Evolutionary conservation across 2,888 invertebrate species (phyloP), one percentile per base, ranked within the genome.

Genomic region (Zeuzera pyrina): DNA sequence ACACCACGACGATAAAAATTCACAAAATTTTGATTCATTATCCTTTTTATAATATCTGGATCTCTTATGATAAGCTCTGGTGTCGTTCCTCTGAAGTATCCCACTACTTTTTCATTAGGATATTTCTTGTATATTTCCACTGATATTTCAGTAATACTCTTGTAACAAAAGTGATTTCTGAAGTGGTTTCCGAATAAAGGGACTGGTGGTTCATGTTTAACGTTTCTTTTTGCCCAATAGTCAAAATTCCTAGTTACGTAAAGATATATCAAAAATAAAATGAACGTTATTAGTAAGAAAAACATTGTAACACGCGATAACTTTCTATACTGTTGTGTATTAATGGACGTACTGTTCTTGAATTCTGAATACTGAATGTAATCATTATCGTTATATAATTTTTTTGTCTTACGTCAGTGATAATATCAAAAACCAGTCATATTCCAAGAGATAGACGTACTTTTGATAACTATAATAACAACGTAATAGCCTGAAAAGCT

Each of bases 21-120:
- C n/a, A 46, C 41, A 22, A 73, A 74, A 31, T 32, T 28, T 2
- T 54, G 45, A 32, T 30, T 67, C 14, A 77, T 35, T 27, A 77
- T 61, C 10, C 43, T 34, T 31, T 49, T 64, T 0, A 48, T 55
- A 12, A 77, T 44, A 2, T 71, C 67, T 2, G 63, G 52, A 36
- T 77, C 76, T 13, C 64, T 53, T 3, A 77, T 44, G 5, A 76
- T 38, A 7, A 77, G 47, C 23, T 62, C 65, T 2, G 77, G 73
- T 0, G 52, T 59, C 0, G 47, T 39, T 6, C 69, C 71, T 37
- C 57, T 52, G 36, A 55, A 76, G 31, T 61, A 57, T 2, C 77
- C 77, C 2, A 76, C 58, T 0, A 69, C 62, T 57, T 63, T 71
- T 30, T 76, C 77, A 2, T 59, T 37, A 1, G 65, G 59, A 30